These are phyloP conservation scores for Arnoldichthys spilopterus DNA, from an alignment of 2,797 vertebrate species.

Conservation along the genomic window DNA sequence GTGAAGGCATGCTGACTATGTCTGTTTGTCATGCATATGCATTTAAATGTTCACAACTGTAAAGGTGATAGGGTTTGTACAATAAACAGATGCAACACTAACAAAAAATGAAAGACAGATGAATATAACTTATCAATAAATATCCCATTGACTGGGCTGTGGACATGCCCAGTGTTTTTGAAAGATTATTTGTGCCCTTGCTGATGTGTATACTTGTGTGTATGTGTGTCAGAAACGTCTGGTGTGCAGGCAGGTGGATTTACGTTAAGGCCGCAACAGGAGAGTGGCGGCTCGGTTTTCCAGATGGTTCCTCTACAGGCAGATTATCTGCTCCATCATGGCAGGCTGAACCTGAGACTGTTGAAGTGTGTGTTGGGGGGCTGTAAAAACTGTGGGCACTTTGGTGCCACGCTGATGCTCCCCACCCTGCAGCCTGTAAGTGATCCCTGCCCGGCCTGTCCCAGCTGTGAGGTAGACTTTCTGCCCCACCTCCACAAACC, in stretches of 20 bases:
- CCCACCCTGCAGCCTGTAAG: slow-evolving; percentile 82
- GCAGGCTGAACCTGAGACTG: slow-evolving; percentile 81
- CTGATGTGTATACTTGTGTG: slow-evolving; percentile 28
- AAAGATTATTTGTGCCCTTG: slow-evolving; percentile 6
- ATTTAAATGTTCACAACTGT: too few relatives aligned
- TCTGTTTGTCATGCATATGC: too few relatives aligned
- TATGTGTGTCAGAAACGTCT: slow-evolving; percentile 44
- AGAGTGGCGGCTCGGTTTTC: slow-evolving; percentile 67
- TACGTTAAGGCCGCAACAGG: slow-evolving; percentile 48
- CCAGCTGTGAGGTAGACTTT: slow-evolving; percentile 76
- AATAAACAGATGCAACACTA: background rate
- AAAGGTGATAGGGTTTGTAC: background rate
- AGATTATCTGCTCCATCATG: slow-evolving; percentile 83
- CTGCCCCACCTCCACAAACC: slow-evolving; percentile 64
- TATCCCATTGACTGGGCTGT: too few relatives aligned
- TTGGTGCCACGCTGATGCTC: slow-evolving; percentile 78
- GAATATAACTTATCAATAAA: background rate
- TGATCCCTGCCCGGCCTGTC: slow-evolving; percentile 78
- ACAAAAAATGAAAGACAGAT: too few relatives aligned
- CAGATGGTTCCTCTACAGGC: slow-evolving; percentile 83
- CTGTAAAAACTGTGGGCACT: slow-evolving; percentile 76
- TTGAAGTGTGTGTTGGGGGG: slow-evolving; percentile 73
- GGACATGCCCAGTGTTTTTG: background rate
- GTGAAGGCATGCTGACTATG: too few relatives aligned
- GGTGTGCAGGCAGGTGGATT: slow-evolving; percentile 53